Evolutionary conservation across 2,797 vertebrate genomes (phyloP).

Genomic region (Cephalopachus bancanus): DNA sequence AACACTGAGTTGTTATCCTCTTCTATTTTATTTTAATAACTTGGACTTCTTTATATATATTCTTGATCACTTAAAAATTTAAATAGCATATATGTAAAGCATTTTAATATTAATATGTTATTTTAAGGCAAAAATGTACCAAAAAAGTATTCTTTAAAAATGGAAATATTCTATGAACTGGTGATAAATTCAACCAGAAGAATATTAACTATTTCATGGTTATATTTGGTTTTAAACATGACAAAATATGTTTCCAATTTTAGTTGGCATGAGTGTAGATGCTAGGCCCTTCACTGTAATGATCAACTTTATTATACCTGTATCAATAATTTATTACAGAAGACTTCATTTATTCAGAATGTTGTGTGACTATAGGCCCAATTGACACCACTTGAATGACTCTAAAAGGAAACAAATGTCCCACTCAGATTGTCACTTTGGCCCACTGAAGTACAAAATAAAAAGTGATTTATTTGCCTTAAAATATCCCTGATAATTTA

Average conservation of each 20-base stretch:
- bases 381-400: not conserved
- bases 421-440: not conserved
- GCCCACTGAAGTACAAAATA: not conserved
- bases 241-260: not conserved
- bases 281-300: not conserved
- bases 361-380: not conserved
- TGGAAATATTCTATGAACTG: not conserved
- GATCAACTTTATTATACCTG: not conserved
- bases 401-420: not conserved
- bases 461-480: not conserved
- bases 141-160: not conserved
- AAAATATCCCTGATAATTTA: not conserved
- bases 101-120: not conserved
- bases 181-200: not conserved
- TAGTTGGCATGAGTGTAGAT: not conserved
- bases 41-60: not conserved
- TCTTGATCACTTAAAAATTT: not conserved
- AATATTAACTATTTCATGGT: not conserved
- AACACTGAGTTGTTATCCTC: not conserved
- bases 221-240: not conserved
- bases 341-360: not conserved
- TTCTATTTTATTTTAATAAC: constrained; percentile 7
- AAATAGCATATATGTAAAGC: not conserved
- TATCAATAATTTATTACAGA: not conserved
- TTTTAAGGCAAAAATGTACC: not conserved